These are phyloP conservation scores for Azorinus chamasolen DNA, from an alignment of 2,888 invertebrate species.

Conservation along the genomic window DNA sequence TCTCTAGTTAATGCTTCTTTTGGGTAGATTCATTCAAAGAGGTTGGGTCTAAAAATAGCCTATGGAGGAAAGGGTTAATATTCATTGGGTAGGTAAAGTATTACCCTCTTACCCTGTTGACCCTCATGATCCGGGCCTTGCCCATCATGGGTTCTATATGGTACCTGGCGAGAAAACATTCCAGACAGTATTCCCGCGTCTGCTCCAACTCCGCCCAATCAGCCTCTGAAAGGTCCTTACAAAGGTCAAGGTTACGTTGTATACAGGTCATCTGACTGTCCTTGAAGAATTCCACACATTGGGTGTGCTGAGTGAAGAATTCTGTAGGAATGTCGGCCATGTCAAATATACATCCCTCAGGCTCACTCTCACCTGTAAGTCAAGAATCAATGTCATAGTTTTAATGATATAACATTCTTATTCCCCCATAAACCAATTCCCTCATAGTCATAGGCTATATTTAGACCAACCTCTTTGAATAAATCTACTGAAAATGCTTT, in stretches of 20 bases:
- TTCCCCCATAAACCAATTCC: too few relatives aligned
- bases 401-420: too few relatives aligned
- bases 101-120: slow-evolving; percentile 41
- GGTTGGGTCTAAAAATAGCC: too few relatives aligned
- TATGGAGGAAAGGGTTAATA: too few relatives aligned
- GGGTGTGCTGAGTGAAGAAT: slow-evolving; percentile 72
- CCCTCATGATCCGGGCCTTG: slow-evolving; percentile 55
- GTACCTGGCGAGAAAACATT: slow-evolving; percentile 61
- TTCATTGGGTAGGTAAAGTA: too few relatives aligned
- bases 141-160: slow-evolving; percentile 50
- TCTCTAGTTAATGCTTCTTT: too few relatives aligned
- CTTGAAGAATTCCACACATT: slow-evolving; percentile 70
- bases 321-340: slow-evolving; percentile 63
- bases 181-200: slow-evolving; percentile 66
- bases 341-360: slow-evolving; percentile 46
- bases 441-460: too few relatives aligned
- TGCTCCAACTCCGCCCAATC: slow-evolving; percentile 42
- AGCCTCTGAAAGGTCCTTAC: slow-evolving; percentile 54
- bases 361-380: slow-evolving; percentile 29
- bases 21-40: too few relatives aligned
- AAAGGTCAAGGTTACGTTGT: slow-evolving; percentile 72
- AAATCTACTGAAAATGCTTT: too few relatives aligned
- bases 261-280: slow-evolving; percentile 75
- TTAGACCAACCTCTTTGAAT: too few relatives aligned
- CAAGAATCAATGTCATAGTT: too few relatives aligned